Percentiles rank a stretch among this genome's conserved stretches.
Conservation (phyloP, 1,140 invertebrate species). For the Daktulosphaira vitifoliae region DNA sequence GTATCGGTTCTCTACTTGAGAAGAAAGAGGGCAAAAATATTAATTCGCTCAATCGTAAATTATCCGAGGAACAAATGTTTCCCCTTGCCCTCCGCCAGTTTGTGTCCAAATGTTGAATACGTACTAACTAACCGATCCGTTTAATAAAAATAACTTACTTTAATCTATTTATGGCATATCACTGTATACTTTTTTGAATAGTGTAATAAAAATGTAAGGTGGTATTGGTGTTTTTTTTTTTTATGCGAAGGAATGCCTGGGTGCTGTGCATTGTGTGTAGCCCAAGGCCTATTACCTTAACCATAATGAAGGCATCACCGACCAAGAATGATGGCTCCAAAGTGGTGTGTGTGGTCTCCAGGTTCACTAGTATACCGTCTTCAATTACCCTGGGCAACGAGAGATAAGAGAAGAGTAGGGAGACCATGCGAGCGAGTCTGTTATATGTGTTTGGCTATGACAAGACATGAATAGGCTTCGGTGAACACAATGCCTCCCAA, state of each 20-base stretch:
- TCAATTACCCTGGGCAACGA: constrained; percentile 25
- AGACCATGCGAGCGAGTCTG: constrained; percentile 22
- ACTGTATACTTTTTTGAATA: constrained; percentile 20
- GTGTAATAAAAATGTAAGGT: constrained; percentile 25
- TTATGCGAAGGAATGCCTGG: constrained; percentile 24
- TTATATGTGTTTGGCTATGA: constrained; percentile 25
- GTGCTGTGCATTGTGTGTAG: constrained; percentile 19
- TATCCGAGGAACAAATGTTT: too few species aligned
- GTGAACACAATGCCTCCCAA: constrained; percentile 30
- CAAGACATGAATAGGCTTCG: constrained; percentile 28
- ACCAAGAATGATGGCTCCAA: constrained; percentile 25
- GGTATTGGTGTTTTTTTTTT: constrained; percentile 19
- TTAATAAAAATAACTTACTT: too few species aligned
- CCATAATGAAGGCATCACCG: constrained; percentile 30
- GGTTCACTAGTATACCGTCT: constrained; percentile 27
- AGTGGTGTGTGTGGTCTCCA: constrained; percentile 27
- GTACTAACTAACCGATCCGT: too few species aligned
- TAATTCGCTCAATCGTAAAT: too few species aligned
- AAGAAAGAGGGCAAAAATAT: too few species aligned
- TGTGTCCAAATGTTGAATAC: too few species aligned
- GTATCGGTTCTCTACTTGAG: too few species aligned
- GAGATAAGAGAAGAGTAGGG: background rate
- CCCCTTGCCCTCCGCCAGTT: too few species aligned
- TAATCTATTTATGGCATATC: too few species aligned
- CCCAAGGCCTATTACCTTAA: constrained; percentile 28